A percentile compares a stretch with the other conserved stretches of the same genome.
These are phyloP conservation scores for Dicyrtoma fusca DNA, from an alignment of 2,888 invertebrate species.

Conservation along the genomic window DNA sequence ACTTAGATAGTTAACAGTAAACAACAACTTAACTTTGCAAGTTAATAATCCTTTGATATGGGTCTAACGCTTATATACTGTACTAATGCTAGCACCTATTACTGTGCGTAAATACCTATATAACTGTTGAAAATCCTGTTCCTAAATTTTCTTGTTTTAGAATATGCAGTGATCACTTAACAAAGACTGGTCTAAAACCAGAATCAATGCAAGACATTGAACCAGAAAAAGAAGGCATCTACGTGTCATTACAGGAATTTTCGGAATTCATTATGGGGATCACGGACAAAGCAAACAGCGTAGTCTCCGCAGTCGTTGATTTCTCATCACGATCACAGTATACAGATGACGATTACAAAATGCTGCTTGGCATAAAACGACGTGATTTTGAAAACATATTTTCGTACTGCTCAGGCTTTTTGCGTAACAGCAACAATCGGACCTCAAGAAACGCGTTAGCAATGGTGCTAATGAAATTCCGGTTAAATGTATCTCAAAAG, in stretches of 20 bases:
- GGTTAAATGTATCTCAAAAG: slow-evolving; percentile 32
- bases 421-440: slow-evolving; percentile 3
- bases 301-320: background rate
- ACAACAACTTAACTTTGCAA: too few species aligned
- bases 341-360: background rate
- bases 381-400: background rate
- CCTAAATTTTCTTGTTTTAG: too few species aligned
- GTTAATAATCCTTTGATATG: too few species aligned
- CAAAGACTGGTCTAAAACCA: too few species aligned
- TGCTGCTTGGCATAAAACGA: background rate
- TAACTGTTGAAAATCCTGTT: too few species aligned
- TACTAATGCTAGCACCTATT: too few species aligned
- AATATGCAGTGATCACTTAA: too few species aligned
- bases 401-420: too few species aligned
- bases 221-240: background rate
- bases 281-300: background rate
- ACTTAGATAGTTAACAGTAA: too few species aligned
- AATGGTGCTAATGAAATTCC: slow-evolving; percentile 37
- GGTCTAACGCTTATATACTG: too few species aligned
- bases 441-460: slow-evolving; percentile 28
- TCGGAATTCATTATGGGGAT: background rate
- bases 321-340: background rate
- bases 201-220: background rate
- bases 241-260: background rate
- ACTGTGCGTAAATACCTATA: too few species aligned